These are phyloP conservation scores for Tetramorium parvispinum DNA, from an alignment of 1,140 invertebrate species.

Conservation along the genomic window DNA sequence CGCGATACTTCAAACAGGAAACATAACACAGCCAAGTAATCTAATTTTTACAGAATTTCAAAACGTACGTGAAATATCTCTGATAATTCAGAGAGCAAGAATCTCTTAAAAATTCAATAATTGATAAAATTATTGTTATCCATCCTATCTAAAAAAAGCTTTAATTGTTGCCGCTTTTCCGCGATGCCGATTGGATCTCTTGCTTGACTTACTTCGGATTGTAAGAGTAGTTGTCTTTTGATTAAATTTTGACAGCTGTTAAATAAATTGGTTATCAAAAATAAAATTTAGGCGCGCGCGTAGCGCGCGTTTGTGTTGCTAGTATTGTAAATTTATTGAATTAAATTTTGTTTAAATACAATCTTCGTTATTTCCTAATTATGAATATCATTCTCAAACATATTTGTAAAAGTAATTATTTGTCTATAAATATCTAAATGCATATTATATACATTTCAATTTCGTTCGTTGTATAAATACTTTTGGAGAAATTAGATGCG, in stretches of 20 bases:
- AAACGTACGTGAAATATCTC: neutral
- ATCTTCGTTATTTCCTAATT: neutral
- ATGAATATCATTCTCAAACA: neutral
- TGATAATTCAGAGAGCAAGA: neutral
- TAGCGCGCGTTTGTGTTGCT: too few species aligned
- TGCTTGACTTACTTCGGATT: too few species aligned
- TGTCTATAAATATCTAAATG: neutral
- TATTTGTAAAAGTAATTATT: neutral
- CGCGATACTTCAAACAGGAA: constrained; percentile 25
- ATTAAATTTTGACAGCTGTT: too few species aligned
- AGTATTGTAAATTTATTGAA: neutral
- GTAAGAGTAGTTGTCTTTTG: too few species aligned
- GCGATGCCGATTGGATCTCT: too few species aligned
- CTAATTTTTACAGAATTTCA: constrained; percentile 19
- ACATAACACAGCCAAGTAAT: neutral
- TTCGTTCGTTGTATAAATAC: constrained; percentile 24
- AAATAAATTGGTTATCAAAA: too few species aligned
- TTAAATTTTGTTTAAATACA: neutral
- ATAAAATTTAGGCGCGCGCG: too few species aligned
- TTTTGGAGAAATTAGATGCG: constrained; percentile 33
- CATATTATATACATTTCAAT: constrained; percentile 13
- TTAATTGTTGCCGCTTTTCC: too few species aligned
- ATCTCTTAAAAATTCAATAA: neutral
- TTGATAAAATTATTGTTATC: neutral
- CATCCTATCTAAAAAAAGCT: too few species aligned